Percentiles rank a stretch among this genome's conserved stretches.
These are phyloP conservation scores for Vulpes vulpes DNA, from an alignment of 2,113 vertebrate genomes.

Conservation along the genomic window DNA sequence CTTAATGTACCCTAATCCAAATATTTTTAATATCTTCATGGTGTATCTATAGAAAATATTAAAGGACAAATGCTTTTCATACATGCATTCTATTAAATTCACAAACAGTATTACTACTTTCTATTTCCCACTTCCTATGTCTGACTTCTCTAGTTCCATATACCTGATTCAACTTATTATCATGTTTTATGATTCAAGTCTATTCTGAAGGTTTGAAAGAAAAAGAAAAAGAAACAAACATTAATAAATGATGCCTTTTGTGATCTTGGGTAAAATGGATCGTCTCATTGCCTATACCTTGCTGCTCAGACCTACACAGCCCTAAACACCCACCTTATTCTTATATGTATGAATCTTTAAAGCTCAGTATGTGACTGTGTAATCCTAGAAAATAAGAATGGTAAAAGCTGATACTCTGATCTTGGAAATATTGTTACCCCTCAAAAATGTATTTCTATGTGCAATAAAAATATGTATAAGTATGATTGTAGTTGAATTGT, in stretches of 20 bases:
- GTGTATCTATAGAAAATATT: neutral
- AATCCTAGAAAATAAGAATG: neutral
- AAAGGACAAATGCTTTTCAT: neutral
- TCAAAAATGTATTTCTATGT: neutral
- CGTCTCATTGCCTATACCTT: neutral
- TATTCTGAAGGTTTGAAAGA: neutral
- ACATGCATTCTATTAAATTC: neutral
- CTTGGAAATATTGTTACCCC: neutral
- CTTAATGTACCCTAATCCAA: neutral
- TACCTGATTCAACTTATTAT: neutral
- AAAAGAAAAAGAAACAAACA: neutral
- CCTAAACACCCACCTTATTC: neutral
- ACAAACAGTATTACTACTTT: neutral
- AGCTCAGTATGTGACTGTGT: neutral
- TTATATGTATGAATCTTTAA: neutral
- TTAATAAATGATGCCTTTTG: neutral
- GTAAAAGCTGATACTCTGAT: accelerated
- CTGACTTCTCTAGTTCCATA: neutral
- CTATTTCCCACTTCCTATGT: neutral
- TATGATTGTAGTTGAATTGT: neutral
- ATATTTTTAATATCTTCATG: neutral
- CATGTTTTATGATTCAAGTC: neutral
- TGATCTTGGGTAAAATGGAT: neutral
- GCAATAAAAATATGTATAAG: neutral
- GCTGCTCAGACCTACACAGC: neutral